Percentiles rank a stretch among this genome's conserved stretches.
Evolutionary conservation across 1,140 invertebrate species (phyloP).

Genomic region (Grapholita molesta): DNA sequence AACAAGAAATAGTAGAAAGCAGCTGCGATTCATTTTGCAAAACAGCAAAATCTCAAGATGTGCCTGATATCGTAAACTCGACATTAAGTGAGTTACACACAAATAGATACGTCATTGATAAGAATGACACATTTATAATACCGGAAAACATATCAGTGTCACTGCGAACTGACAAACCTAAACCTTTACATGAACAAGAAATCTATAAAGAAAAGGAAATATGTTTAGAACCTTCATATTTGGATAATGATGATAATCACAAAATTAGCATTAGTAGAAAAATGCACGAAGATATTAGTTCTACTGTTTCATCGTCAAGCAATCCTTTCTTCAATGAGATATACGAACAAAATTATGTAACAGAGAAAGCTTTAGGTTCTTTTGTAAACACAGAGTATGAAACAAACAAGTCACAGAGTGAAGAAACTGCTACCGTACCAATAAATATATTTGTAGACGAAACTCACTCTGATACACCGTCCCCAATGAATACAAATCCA

Average conservation of each 20-base stretch:
- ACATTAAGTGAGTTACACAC: conserved; percentile 51
- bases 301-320: conserved; percentile 39
- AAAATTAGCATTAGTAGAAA: not conserved
- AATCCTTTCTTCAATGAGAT: conserved; percentile 58
- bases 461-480: conserved; percentile 18
- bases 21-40: conserved; percentile 21
- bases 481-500: conserved; percentile 39
- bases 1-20: conserved; percentile 23
- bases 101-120: conserved; percentile 42
- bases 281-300: conserved; percentile 37
- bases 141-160: conserved; percentile 66
- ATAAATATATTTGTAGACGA: conserved; percentile 42
- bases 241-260: not conserved
- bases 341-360: conserved; percentile 41
- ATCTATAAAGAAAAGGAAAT: not conserved
- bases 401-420: conserved; percentile 59
- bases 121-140: conserved; percentile 51
- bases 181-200: conserved; percentile 24
- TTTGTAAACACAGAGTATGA: conserved; percentile 59
- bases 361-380: conserved; percentile 49
- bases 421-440: conserved; percentile 45
- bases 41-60: conserved; percentile 38
- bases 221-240: not conserved
- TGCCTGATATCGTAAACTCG: conserved; percentile 73
- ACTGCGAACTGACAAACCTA: conserved; percentile 52